Base-by-base conservation (phyloP, 2,113 vertebrate genomes). In the Melierax canorus region DNA sequence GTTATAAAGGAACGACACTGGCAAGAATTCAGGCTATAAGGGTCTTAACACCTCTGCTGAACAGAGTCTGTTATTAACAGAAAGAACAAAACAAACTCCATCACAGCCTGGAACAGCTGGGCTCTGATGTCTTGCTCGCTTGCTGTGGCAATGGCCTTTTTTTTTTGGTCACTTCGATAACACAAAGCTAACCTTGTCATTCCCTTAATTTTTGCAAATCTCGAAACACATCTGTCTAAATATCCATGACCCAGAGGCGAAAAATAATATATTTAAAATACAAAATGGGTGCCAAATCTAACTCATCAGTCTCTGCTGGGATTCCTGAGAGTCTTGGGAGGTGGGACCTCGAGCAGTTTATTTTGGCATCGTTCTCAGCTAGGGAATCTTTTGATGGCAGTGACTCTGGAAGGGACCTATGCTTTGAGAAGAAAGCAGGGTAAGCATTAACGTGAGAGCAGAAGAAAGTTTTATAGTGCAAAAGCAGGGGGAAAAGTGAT, bases 171-270 rank as follows among this genome's bases (percentile, higher is more conserved):
- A 77, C 77, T 88, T 55, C 43, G 2, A 38, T 20, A 92, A 26
- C 32, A 90, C 58, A 86, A 90, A 96, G 51, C 59, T 88, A 93
- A 88, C 71, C 8, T 88, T 92, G 62, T 92, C 32, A 43, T 74
- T 88, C 67, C 46, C 74, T 92, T 94, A 95, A 95, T 76, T 96
- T 96, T 83, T 77, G 59, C 41, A 90, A 71, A 87, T 80, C 74
- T 90, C 71, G 80, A 38, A 91, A 86, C 74, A 91, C 95, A 96
- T 96, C 95, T 97, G 90, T 97, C 92, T 91, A 97, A 97, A 97
- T 96, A 97, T 92, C 77, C 81, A 86, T 85, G 91, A 94, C 89
- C 94, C 79, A 79, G 87, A 95, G 94, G 89, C 93, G 84, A 67
- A 95, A 94, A 96, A 73, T 48, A 90, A 94, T 76, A 74, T 82